Base-by-base conservation (phyloP, 2,113 vertebrate species). In the Fukomys damarensis region DNA sequence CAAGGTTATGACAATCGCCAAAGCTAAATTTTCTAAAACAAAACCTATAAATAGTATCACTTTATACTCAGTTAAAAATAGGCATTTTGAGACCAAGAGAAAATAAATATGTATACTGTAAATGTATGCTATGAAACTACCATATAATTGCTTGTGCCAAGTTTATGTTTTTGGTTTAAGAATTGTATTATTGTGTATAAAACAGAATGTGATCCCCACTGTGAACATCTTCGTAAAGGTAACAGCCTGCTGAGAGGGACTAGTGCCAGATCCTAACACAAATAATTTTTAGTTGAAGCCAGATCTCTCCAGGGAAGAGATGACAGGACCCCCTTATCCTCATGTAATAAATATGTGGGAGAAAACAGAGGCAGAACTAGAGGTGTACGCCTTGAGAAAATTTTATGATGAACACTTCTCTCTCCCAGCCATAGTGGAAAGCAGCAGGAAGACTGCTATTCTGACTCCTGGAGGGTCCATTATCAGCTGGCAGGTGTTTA, bases 11-110 rank as follows among this genome's bases (percentile, higher is more conserved):
- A 83, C 52, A 92, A 94, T 74, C 93, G 77, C 82, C 93, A 26
- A 93, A 80, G 86, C 61, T 83, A 95, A 59, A 63, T 91, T 96
- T 92, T 95, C 49, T 41, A 93, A 96, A 91, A 63, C 72, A 96
- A 95, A 95, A 68, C 2, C 59, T 96, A 95, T 86, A 98, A 94
- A 97, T 89, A 95, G 43, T 17, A 95, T 41, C 19, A 80, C 61
- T 87, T 92, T 96, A 61, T 77, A 79, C 12, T 86, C 66, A 30
- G 38, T 93, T 83, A 89, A 95, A 97, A 96, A 80, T 8, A 85
- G 26, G 19, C 66, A 91, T 56, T 97, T 94, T 4, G 85, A 52
- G 80, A 96, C 30, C 43, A 97, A 96, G 13, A 5, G 13, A 92
- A 86, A 96, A 96, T 63, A 97, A 87, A 95, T 79, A 41, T 72